Evolutionary conservation across 2,113 vertebrate species (phyloP), one percentile per base, ranked within the genome.

Genomic region (Burhinus bistriatus): DNA sequence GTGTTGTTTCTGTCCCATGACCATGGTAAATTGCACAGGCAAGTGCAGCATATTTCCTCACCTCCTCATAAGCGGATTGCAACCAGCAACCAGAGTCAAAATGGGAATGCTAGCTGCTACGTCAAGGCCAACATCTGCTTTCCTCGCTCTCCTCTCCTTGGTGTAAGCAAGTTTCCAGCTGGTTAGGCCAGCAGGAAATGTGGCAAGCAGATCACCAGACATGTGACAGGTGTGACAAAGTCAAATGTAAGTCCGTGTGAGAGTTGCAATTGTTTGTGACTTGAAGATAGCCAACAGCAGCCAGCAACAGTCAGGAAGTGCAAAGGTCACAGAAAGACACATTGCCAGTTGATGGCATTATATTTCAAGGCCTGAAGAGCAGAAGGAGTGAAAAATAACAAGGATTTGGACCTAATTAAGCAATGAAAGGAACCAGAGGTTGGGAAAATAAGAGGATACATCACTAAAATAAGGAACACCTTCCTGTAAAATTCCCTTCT

Each of bases 351-450:
- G 83, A 89, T 95, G 83, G 89, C 82, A 91, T 96, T 96, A 65
- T 73, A 86, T 97, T 98, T 97, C 97, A 93, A 93, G 87, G 94
- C 83, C 66, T 59, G 70, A 94, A 42, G 32, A 95, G 66, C 44
- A 97, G 65, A 75, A 87, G 70, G 29, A 93, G 76, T 13, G 59
- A 94, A 89, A 96, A 93, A 77, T 81, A 83, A 86, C 88, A 75
- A 92, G 85, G 95, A 96, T 97, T 97, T 98, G 96, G 94, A 97
- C 86, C n/a, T 94, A 96, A 97, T 98, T 97, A 97, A 51, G 51
- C 42, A 93, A 69, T n/a, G 88, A 72, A 87, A 90, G 20, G 76
- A 95, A 87, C 22, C 71, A 88, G 64, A 51, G 86, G 47, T 26
- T 49, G 25, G 44, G 30, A 44, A 93, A 89, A 72, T 83, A 26